These are phyloP conservation scores for Ormyrus pomaceus DNA, from an alignment of 2,888 invertebrate genomes.

Conservation along the genomic window DNA sequence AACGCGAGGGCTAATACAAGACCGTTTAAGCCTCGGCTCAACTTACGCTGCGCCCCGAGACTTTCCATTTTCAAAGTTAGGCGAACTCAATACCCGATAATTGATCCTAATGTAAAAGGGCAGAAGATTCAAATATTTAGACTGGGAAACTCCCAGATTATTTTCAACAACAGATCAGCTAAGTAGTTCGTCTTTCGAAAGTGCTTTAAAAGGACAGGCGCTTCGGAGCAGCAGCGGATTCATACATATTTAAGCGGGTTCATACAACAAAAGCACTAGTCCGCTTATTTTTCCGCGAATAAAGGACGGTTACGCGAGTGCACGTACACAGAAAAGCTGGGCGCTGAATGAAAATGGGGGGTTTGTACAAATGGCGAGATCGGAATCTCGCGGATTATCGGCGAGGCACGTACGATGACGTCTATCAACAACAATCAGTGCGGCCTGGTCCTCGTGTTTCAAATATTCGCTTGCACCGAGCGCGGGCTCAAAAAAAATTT, in stretches of 20 bases:
- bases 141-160: too few species aligned
- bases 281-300: constrained; percentile 4
- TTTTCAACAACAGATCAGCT: too few species aligned
- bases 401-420: constrained; percentile 58
- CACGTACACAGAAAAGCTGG: background rate
- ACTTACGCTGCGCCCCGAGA: background rate
- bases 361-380: constrained; percentile 35
- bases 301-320: constrained; percentile 6
- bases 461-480: constrained; percentile 35
- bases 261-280: constrained; percentile 30
- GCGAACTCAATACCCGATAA: constrained; percentile 14
- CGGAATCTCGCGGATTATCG: constrained; percentile 61
- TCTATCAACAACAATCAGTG: constrained; percentile 52
- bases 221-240: background rate
- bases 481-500: constrained; percentile 39
- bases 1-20: background rate
- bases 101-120: background rate
- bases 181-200: too few species aligned
- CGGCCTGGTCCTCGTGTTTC: constrained; percentile 42
- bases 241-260: constrained; percentile 37
- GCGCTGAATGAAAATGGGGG: constrained; percentile 2
- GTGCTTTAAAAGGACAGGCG: too few species aligned
- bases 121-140: background rate
- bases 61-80: constrained; percentile 9
- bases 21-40: background rate